Evolutionary conservation across 2,797 vertebrate species (phyloP), one percentile per base, ranked within the genome.

Genomic region (Setipinna tenuifilis): DNA sequence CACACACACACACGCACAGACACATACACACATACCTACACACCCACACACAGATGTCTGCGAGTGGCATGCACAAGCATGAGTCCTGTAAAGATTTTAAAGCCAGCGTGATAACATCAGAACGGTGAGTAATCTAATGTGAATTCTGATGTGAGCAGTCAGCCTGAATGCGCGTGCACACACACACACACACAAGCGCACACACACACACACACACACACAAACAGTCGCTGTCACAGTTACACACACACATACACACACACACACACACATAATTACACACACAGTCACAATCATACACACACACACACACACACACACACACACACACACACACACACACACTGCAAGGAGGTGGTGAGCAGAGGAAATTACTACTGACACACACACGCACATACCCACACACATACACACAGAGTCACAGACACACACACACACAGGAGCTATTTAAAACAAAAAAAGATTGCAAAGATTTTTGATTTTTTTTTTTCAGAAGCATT

Each of bases 71-170:
- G 82, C 62, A 23, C 44, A 25, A 44, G 82, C 62, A 25, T 65
- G 62, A 12, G 62, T 65, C 62, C 23, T 65, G n/a, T 65, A 65
- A 65, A 65, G 59, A 65, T 65, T 65, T 65, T 65, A 65, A 65
- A 65, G 62, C 23, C 62, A 65, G 28, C 28, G 23, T 65, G 62
- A 65, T 65, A 65, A 65, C 62, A 28, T 65, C 62, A 65, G 23
- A 65, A 14, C 23, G 23, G 62, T 65, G 62, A 65, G 62, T 65
- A 65, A 65, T 65, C 62, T 25, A 11, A 65, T 84, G 58, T 59
- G 68, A 23, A 82, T 50, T 48, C 25, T 41, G 75, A 80, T 81
- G 35, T 2, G 35, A 21, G 9, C 78, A 41, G 78, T 21, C 28
- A 81, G 12, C 6, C 12, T 10, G 3, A 7, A 54, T 2, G 14